Conservation (phyloP, 2,113 vertebrate genomes). For the Ptilorrhoa leucosticta region DNA sequence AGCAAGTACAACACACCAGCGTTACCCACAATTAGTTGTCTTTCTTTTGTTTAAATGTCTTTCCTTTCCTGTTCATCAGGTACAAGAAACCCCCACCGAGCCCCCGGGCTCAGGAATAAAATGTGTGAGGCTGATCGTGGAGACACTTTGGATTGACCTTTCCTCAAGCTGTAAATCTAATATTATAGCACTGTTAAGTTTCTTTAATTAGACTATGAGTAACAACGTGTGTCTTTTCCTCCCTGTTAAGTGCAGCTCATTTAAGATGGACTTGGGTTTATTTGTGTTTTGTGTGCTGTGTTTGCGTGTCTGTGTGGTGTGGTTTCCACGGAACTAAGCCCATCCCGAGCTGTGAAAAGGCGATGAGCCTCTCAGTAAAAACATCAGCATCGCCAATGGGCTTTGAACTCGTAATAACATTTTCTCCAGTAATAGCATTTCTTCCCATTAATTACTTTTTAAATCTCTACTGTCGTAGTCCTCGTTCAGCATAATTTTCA, state of each 20-base stretch:
- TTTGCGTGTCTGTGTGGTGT: neutral
- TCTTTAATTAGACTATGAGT: constrained; percentile 10
- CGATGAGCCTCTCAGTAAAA: neutral
- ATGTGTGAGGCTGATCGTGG: neutral
- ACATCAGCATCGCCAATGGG: neutral
- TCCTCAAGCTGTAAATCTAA: neutral
- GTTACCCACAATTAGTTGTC: accelerated
- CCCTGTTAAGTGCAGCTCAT: neutral
- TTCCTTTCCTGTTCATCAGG: accelerated
- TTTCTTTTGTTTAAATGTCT: accelerated
- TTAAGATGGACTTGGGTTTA: neutral
- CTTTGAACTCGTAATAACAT: neutral
- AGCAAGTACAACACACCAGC: accelerated
- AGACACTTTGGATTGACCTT: neutral
- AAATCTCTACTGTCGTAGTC: neutral
- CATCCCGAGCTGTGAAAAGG: neutral
- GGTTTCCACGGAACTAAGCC: neutral
- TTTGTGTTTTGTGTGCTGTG: neutral
- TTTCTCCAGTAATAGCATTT: neutral
- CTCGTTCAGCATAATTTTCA: neutral
- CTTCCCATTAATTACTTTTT: neutral
- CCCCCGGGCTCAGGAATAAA: neutral
- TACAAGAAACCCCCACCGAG: neutral
- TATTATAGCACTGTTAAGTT: neutral
- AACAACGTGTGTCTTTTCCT: neutral